These are phyloP conservation scores for Chouioia cunea DNA, from an alignment of 2,888 invertebrate species.

Conservation along the genomic window DNA sequence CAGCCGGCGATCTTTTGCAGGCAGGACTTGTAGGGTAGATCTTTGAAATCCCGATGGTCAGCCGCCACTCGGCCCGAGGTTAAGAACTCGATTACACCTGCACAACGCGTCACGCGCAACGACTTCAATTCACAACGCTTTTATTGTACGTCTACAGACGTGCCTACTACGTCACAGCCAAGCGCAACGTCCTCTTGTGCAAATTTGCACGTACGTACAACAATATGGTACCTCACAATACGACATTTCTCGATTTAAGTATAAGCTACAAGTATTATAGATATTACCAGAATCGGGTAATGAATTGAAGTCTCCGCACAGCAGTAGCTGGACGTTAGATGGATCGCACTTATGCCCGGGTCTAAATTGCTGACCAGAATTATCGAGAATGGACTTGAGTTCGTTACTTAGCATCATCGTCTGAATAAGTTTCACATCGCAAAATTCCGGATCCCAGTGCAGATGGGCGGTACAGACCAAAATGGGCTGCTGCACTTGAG, in stretches of 20 bases:
- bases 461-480: constrained; percentile 98
- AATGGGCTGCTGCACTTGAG: constrained; percentile 85
- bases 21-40: constrained; percentile 91
- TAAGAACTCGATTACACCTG: constrained; percentile 94
- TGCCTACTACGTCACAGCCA: no score
- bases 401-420: constrained; percentile 99
- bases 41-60: constrained; percentile 97
- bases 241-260: no score
- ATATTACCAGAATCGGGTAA: constrained; percentile 96
- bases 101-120: no score
- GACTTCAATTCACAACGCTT: no score
- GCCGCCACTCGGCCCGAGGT: constrained; percentile 90
- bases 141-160: no score
- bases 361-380: constrained; percentile 84
- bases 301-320: constrained; percentile 99
- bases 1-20: constrained; percentile 90
- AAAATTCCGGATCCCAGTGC: constrained; percentile 99
- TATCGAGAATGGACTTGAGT: constrained; percentile 87
- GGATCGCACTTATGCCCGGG: constrained; percentile 80
- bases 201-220: no score
- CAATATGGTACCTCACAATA: no score
- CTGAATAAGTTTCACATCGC: constrained; percentile 99
- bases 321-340: constrained; percentile 87
- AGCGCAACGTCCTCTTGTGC: no score
- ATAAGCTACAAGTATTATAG: no score